Evolutionary conservation across 2,888 invertebrate species (phyloP).

Genomic region (Lissonota sp.): DNA sequence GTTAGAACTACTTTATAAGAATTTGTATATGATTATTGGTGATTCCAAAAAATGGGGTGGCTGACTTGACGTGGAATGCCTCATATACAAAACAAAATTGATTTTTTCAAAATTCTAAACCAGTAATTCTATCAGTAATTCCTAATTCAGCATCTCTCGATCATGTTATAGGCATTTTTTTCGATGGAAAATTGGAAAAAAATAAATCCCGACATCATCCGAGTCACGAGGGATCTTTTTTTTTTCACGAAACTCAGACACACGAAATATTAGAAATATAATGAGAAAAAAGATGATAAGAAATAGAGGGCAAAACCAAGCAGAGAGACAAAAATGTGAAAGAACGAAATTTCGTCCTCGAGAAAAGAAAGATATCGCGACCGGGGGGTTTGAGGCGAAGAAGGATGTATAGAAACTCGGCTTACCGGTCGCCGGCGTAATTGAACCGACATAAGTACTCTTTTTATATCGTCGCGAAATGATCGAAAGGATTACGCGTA

Average conservation of each 20-base stretch:
- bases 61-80: too few relatives aligned
- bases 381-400: conserved; percentile 17
- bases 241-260: too few relatives aligned
- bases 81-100: too few relatives aligned
- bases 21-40: too few relatives aligned
- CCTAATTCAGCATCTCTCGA: too few relatives aligned
- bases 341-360: conserved; percentile 39
- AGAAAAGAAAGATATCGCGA: background rate
- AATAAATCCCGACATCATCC: background rate
- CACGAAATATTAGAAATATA: conserved; percentile 6
- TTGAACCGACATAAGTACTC: conserved; percentile 78
- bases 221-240: too few relatives aligned
- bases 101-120: too few relatives aligned
- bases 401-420: conserved; percentile 38
- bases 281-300: conserved; percentile 33
- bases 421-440: conserved; percentile 68
- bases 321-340: conserved; percentile 28
- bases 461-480: conserved; percentile 79
- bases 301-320: conserved; percentile 17
- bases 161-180: too few relatives aligned
- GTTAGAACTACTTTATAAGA: too few relatives aligned
- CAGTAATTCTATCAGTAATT: too few relatives aligned
- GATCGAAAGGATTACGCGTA: conserved; percentile 80
- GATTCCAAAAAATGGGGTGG: too few relatives aligned
- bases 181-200: background rate